Evolutionary conservation across 2,113 vertebrate species (phyloP), one percentile per base, ranked within the genome.

Genomic region (Thunnus thynnus): DNA sequence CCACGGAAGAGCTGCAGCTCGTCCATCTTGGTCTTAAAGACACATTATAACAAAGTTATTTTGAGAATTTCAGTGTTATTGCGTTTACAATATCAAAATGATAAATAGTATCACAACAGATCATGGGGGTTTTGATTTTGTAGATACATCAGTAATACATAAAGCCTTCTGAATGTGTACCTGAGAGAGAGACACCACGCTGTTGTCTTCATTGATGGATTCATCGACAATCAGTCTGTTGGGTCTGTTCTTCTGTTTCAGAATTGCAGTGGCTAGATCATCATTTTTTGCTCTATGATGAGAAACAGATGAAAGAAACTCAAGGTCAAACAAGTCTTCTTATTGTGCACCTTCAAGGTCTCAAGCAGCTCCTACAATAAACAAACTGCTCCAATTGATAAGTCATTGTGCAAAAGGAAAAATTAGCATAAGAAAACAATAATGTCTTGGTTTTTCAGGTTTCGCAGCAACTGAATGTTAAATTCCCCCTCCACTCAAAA

Each of bases 121-220:
- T 25, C 0, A 62, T 17, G n/a, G 1, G 7, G 10, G 2, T 46
- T 66, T 22, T 25, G 1, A 80, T 36, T 57, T 32, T 70, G 14
- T 20, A 48, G 9, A 47, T n/a, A 9, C 13, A 46, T 16, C 11
- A 73, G 13, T 1, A 3, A 47, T 71, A 12, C 1, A 60, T 7
- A 20, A 51, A 58, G 41, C 6, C 1, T 41, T 72, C 4, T 46
- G 13, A 47, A 58, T 18, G 6, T 54, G 27, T 90, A 99, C 98
- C 97, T 99, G 98, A 81, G 98, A 99, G 78, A 99, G 96, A 1
- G 98, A 99, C 64, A 99, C 98, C 83, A 99, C 98, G 70, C 98
- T 99, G 94, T 99, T 99, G 94, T 99, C 98, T 94, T 99, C 98
- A 95, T 99, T 99, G 94, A 99, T 99, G 82, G 98, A 98, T 94